Evolutionary conservation across 1,140 invertebrate species (phyloP).

Genomic region (Drosophila prosaltans): DNA sequence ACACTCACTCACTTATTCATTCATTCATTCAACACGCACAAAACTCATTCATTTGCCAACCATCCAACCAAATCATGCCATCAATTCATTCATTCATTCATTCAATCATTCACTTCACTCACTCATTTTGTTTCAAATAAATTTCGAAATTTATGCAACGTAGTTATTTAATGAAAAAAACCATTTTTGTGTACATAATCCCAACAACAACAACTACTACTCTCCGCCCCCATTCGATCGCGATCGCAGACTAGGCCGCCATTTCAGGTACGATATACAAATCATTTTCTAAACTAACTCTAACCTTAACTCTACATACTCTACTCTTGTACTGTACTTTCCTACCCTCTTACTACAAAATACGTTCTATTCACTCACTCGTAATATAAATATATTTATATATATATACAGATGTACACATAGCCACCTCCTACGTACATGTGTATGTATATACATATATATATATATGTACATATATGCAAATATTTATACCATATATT

Average conservation of each 20-base stretch:
- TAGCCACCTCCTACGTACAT: background rate
- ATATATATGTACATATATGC: constrained; percentile 19
- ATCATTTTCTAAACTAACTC: constrained; percentile 66
- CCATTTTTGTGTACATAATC: constrained; percentile 82
- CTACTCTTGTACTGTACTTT: constrained; percentile 58
- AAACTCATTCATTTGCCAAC: constrained; percentile 23
- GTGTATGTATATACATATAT: constrained; percentile 8
- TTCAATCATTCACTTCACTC: constrained; percentile 13
- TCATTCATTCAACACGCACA: constrained; percentile 3
- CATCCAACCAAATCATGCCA: constrained; percentile 13
- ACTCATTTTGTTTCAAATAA: constrained; percentile 56
- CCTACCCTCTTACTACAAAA: constrained; percentile 35
- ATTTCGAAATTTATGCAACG: constrained; percentile 78
- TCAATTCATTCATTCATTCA: constrained; percentile 11
- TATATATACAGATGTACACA: constrained; percentile 25
- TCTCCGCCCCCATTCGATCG: constrained; percentile 71
- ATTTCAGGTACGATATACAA: constrained; percentile 82
- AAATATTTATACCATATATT: constrained; percentile 18
- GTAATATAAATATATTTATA: constrained; percentile 26
- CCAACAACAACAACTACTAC: constrained; percentile 55
- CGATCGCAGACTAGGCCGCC: constrained; percentile 82
- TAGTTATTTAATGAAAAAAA: constrained; percentile 79
- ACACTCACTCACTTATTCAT: constrained; percentile 20
- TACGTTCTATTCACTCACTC: constrained; percentile 45
- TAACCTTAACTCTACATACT: constrained; percentile 11